Conservation (phyloP, 2,888 invertebrate species). For the Ptychoptera albimana region DNA sequence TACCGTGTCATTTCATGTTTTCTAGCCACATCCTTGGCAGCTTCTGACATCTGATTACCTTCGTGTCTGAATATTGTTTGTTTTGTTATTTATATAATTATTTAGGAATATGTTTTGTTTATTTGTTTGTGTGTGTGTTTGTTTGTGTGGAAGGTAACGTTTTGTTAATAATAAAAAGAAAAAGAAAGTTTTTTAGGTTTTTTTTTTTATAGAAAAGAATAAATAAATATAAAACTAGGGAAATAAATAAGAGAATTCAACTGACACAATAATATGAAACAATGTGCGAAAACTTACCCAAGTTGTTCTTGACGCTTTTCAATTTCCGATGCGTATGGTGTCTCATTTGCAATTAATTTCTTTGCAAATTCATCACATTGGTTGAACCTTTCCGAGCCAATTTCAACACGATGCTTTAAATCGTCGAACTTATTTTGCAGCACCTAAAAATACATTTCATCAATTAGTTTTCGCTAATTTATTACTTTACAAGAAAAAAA, state of each 20-base stretch:
- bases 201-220: slow-evolving; percentile 4
- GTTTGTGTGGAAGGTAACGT: no score
- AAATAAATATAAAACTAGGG: not conserved
- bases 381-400: slow-evolving; percentile 77
- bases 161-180: slow-evolving; percentile 2
- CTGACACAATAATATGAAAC: not conserved
- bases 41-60: slow-evolving; percentile 23
- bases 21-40: slow-evolving; percentile 33
- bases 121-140: no score
- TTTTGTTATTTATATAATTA: slow-evolving; percentile 1
- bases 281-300: slow-evolving; percentile 39
- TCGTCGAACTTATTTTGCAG: slow-evolving; percentile 85
- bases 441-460: slow-evolving; percentile 34
- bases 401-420: slow-evolving; percentile 77
- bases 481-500: not conserved
- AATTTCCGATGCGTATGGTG: slow-evolving; percentile 71
- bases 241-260: slow-evolving; percentile 1
- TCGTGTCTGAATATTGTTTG: not conserved
- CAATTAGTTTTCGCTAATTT: not conserved
- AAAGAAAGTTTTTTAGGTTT: slow-evolving; percentile 4
- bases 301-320: slow-evolving; percentile 74
- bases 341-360: slow-evolving; percentile 71
- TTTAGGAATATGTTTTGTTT: not conserved
- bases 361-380: slow-evolving; percentile 82
- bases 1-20: slow-evolving; percentile 35